phyloP scores from a whole-genome alignment of 2,797 vertebrate species.

The Parotocinclus haroldoi region DNA sequence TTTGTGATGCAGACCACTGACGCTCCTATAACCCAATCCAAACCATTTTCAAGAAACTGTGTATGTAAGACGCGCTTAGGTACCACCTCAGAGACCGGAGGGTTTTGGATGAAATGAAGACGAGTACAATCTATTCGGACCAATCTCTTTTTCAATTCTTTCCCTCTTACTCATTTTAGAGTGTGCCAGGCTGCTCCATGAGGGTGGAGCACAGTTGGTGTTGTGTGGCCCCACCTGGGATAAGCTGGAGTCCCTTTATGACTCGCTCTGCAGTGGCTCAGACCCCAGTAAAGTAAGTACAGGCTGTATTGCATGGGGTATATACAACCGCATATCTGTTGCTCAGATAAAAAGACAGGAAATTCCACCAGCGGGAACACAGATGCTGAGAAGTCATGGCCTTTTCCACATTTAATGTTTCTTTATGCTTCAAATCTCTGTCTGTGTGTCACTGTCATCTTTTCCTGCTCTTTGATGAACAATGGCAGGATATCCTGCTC shows the following conservation, averaged over 20 bases:
- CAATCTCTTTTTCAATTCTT: too few relatives aligned
- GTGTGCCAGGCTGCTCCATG: slow-evolving; percentile 85
- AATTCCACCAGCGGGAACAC: slow-evolving; percentile 10
- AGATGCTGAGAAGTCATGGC: slow-evolving; percentile 1
- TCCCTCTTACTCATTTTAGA: slow-evolving; percentile 64
- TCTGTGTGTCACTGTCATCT: slow-evolving; percentile 44
- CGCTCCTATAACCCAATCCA: too few relatives aligned
- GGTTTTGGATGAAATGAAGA: too few relatives aligned
- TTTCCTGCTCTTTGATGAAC: slow-evolving; percentile 61
- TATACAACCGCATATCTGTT: neutral
- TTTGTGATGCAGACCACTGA: too few relatives aligned
- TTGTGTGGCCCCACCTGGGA: slow-evolving; percentile 89
- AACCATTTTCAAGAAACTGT: too few relatives aligned
- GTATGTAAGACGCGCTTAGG: too few relatives aligned
- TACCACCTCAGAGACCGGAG: too few relatives aligned
- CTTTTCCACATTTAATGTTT: slow-evolving; percentile 16
- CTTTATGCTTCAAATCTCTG: slow-evolving; percentile 6
- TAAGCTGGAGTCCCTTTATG: slow-evolving; percentile 83
- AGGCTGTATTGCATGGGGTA: neutral
- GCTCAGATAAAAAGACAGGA: neutral
- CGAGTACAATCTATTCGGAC: too few relatives aligned
- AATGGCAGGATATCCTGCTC: slow-evolving; percentile 72
- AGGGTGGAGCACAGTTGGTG: slow-evolving; percentile 85
- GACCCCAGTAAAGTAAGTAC: slow-evolving; percentile 81
- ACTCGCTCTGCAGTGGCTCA: slow-evolving; percentile 75